Percentiles rank a stretch among this genome's conserved stretches.
Evolutionary conservation across 2,888 invertebrate genomes (phyloP).

Genomic region (Saturnia pavonia): DNA sequence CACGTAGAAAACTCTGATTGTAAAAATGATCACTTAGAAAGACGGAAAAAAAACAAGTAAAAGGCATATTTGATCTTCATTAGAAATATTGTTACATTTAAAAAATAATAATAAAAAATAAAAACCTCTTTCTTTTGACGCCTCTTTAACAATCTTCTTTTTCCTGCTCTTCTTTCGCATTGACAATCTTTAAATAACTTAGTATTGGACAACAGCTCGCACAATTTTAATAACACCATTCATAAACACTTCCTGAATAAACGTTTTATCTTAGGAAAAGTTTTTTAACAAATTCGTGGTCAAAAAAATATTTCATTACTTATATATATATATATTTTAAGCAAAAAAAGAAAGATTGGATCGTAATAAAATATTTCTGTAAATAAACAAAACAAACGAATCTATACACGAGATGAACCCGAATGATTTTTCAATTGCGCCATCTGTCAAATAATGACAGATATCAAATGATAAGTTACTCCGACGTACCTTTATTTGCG

Average conservation of each 20-base stretch:
- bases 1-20: background rate
- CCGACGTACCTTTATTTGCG: constrained; percentile 60
- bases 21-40: background rate
- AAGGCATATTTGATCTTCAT: background rate
- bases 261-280: background rate
- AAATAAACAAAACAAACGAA: constrained; percentile 44
- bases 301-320: constrained; percentile 34
- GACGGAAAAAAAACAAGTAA: background rate
- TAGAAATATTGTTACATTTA: background rate
- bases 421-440: constrained; percentile 48
- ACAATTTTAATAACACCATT: constrained; percentile 66
- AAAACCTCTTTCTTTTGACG: constrained; percentile 58
- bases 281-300: constrained; percentile 22
- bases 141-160: constrained; percentile 67
- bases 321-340: constrained; percentile 21
- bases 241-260: constrained; percentile 32
- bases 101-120: constrained; percentile 26
- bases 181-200: constrained; percentile 73
- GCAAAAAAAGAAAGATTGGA: background rate
- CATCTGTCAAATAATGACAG: constrained; percentile 61
- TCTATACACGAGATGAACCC: constrained; percentile 42
- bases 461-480: constrained; percentile 68
- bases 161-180: constrained; percentile 79
- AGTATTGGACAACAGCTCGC: constrained; percentile 71
- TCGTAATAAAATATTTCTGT: constrained; percentile 2